These are phyloP conservation scores for Megaceryle maxima DNA, from an alignment of 2,113 vertebrate species.

Conservation along the genomic window DNA sequence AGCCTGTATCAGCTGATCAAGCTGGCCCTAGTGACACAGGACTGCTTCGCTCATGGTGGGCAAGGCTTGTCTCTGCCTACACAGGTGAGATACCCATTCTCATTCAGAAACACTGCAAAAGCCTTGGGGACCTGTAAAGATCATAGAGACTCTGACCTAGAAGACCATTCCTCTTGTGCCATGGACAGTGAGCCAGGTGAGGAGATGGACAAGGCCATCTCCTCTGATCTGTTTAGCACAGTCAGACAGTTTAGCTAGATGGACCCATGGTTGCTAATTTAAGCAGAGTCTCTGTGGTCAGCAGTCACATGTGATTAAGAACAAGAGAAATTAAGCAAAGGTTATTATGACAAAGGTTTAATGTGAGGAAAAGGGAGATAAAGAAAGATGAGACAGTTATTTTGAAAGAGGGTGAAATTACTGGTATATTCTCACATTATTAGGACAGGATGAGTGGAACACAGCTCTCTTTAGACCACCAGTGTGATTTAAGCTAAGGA, in stretches of 20 bases:
- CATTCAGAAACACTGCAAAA: neutral
- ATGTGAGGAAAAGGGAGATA: neutral
- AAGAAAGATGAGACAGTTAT: neutral
- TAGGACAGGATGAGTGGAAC: neutral
- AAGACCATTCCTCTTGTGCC: neutral
- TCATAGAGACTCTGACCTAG: neutral
- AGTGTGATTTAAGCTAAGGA: neutral
- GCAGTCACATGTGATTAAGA: neutral
- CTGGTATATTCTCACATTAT: neutral
- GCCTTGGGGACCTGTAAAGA: neutral
- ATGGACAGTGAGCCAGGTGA: neutral
- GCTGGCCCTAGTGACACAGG: neutral
- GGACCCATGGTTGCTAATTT: neutral
- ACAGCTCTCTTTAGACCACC: neutral
- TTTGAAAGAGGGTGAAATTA: neutral
- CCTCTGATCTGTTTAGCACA: neutral
- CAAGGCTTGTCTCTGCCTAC: neutral
- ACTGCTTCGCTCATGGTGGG: neutral
- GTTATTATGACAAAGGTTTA: neutral
- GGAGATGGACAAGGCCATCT: neutral
- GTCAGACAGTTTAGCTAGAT: neutral
- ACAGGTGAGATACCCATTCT: neutral
- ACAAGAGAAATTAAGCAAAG: neutral
- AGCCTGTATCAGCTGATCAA: neutral
- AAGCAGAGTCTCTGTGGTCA: neutral